Percentiles rank a stretch among this genome's conserved stretches.
phyloP scores from a whole-genome alignment of 2,113 vertebrate genomes.

The Cnemophilus loriae region DNA sequence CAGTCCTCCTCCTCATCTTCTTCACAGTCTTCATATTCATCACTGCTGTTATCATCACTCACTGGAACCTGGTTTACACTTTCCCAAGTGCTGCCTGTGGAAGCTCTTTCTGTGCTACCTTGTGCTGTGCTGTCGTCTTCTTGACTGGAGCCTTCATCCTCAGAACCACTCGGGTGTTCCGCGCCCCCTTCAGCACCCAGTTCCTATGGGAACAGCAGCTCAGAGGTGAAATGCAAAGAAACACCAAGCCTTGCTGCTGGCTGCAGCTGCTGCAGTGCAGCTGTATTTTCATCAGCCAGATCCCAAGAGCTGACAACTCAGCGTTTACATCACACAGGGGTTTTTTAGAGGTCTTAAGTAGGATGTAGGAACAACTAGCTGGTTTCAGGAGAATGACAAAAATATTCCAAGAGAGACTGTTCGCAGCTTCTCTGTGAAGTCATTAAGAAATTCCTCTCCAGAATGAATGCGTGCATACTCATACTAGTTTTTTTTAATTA shows the following conservation, averaged over 20 bases:
- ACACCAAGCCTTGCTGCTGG: background rate
- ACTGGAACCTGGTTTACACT: background rate
- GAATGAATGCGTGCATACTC: background rate
- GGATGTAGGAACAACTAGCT: background rate
- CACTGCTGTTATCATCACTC: conserved; percentile 52
- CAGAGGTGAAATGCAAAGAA: background rate
- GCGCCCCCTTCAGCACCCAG: conserved; percentile 13
- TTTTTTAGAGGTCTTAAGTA: background rate
- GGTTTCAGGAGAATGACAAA: background rate
- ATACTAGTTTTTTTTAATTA: background rate
- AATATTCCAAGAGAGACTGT: background rate
- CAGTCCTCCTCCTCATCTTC: conserved; percentile 79
- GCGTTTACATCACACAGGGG: background rate
- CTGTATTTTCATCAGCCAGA: background rate
- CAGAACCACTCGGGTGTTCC: background rate
- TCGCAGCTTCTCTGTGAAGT: background rate
- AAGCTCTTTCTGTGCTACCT: background rate
- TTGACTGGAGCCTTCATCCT: conserved; percentile 8
- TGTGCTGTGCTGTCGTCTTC: background rate
- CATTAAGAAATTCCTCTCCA: background rate
- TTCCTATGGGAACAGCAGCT: conserved; percentile 64
- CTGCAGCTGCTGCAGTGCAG: background rate
- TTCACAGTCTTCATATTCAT: conserved; percentile 74
- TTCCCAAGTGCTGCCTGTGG: background rate
- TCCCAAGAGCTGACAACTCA: background rate